These are phyloP conservation scores for Oligia fasciuncula DNA, from an alignment of 2,888 invertebrate genomes.

Conservation along the genomic window DNA sequence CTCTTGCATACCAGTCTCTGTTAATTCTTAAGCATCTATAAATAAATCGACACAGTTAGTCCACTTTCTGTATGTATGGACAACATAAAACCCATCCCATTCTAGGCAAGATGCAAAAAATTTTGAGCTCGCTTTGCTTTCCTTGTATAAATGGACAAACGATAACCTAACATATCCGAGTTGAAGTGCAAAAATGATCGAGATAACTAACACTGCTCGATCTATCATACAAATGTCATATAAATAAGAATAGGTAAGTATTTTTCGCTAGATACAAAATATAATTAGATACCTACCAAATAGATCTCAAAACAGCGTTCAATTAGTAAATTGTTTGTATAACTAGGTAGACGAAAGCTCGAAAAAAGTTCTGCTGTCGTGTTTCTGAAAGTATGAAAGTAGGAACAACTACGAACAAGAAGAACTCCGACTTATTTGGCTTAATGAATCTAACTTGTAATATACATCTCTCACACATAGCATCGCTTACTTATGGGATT, in stretches of 20 bases:
- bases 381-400: not conserved
- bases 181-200: too few relatives aligned
- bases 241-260: not conserved
- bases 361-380: not conserved
- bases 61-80: too few relatives aligned
- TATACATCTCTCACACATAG: not conserved
- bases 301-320: not conserved
- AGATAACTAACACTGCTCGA: not conserved
- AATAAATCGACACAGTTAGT: too few relatives aligned
- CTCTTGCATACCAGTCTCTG: too few relatives aligned
- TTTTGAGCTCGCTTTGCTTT: too few relatives aligned
- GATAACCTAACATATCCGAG: too few relatives aligned
- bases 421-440: constrained; percentile 6
- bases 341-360: not conserved
- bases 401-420: constrained; percentile 11
- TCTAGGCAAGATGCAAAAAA: too few relatives aligned
- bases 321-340: not conserved
- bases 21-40: too few relatives aligned
- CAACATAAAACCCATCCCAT: too few relatives aligned
- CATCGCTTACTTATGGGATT: not conserved
- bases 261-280: not conserved
- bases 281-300: not conserved
- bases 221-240: not conserved
- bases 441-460: constrained; percentile 9
- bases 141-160: too few relatives aligned